Base-by-base conservation (phyloP, 2,888 invertebrate genomes). In the Tipula confusa region DNA sequence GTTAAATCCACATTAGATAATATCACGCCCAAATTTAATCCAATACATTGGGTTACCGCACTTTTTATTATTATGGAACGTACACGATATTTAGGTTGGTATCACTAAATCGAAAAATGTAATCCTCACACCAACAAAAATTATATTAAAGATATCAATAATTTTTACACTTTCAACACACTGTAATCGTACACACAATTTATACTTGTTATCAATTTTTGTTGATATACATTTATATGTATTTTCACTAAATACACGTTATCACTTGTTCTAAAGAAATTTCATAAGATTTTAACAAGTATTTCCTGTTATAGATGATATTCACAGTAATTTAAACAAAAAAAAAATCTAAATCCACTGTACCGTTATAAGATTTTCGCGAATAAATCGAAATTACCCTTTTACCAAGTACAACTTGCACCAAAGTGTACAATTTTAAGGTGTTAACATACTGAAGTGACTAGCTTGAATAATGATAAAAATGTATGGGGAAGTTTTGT, bases 11-110 rank as follows among this genome's bases (percentile, higher is more conserved):
- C 64, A 64, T 64, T 64, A 64, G 24, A 64, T 64, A 64, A 64
- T 64, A 64, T 64, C 64, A 64, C 64, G 64, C 64, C 64, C 64
- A 64, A 64, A 64, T 1, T 64, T 64, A 64, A 64, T 64, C 64
- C 64, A 64, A 9, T 24, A 24, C 64, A 24, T 64, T 64, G 7
- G 24, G 64, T 13, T 64, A 64, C 64, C 24, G 24, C 64, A 64
- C n/a, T n/a, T n/a, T n/a, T n/a, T n/a, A n/a, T n/a, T n/a, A n/a
- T n/a, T 64, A 64, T 24, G 24, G 11, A 64, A 64, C 43, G 43
- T 2, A 64, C 18, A 64, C 18, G 24, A 43, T 15, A 43, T 64
- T 64, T 24, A 24, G 24, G 9, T 64, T 64, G 64, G 6, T 64
- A n/a, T 64, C 13, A 24, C 18, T 24, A 64, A 64, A 64, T 2